These are phyloP conservation scores for Psilanteris sp. DNA, from an alignment of 1,140 invertebrate genomes.

Conservation along the genomic window DNA sequence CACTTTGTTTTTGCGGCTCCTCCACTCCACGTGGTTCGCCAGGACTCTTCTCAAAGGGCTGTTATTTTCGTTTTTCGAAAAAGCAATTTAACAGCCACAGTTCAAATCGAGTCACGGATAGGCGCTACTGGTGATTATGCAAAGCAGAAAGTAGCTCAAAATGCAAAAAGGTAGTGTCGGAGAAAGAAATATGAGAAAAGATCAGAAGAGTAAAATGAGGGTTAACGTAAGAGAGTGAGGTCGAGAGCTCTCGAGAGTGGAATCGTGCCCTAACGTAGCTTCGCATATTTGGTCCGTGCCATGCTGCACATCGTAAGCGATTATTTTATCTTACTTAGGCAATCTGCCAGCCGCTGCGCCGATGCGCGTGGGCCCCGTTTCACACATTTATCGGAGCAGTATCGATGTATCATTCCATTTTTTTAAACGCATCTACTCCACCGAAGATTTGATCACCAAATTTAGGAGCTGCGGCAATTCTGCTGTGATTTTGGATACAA, in stretches of 20 bases:
- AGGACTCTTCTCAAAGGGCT: no score
- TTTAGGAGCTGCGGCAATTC: constrained; percentile 5
- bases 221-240: constrained; percentile 61
- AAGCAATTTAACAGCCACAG: constrained; percentile 49
- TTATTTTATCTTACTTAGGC: constrained; percentile 75
- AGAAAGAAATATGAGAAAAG: constrained; percentile 58
- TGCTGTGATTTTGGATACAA: constrained; percentile 27
- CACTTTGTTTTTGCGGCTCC: no score
- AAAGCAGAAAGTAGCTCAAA: constrained; percentile 61
- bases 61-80: constrained; percentile 46
- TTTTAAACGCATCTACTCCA: constrained; percentile 5
- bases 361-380: constrained; percentile 1
- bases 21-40: no score
- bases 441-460: constrained; percentile 20
- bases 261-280: constrained; percentile 60
- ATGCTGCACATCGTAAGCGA: constrained; percentile 70
- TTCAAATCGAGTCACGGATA: constrained; percentile 48
- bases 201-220: constrained; percentile 61
- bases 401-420: constrained; percentile 45
- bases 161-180: constrained; percentile 47
- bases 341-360: constrained; percentile 73
- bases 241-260: constrained; percentile 60
- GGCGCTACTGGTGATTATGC: constrained; percentile 56
- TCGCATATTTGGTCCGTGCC: constrained; percentile 65
- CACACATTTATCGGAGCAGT: constrained; percentile 58